Evolutionary conservation across 2,888 invertebrate species (phyloP).

Genomic region (Cosmorhoe ocellata): DNA sequence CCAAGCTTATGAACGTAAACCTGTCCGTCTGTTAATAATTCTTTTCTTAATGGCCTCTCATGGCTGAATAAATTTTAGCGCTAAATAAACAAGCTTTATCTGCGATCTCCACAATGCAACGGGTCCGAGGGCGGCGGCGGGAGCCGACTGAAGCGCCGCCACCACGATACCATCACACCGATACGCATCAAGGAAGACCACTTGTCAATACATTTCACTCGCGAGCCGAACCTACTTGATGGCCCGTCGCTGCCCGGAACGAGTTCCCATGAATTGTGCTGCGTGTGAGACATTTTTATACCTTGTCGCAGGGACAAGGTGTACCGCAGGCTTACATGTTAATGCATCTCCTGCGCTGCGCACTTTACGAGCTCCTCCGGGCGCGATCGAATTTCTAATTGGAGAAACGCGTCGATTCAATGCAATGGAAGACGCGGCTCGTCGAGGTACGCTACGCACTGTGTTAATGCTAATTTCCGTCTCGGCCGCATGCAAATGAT

Average conservation of each 20-base stretch:
- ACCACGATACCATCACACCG: constrained; percentile 77
- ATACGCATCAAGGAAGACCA: constrained; percentile 82
- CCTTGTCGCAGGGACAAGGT: constrained; percentile 64
- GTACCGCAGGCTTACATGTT: constrained; percentile 64
- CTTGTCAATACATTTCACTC: constrained; percentile 81
- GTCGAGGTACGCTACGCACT: constrained; percentile 46
- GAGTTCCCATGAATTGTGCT: constrained; percentile 76
- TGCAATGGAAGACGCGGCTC: constrained; percentile 46
- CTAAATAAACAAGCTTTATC: constrained; percentile 80
- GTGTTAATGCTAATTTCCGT: constrained; percentile 73
- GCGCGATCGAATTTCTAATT: constrained; percentile 57
- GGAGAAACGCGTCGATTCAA: constrained; percentile 48
- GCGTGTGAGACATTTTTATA: constrained; percentile 74
- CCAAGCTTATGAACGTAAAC: constrained; percentile 67
- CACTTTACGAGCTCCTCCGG: constrained; percentile 48
- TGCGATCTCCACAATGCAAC: constrained; percentile 74
- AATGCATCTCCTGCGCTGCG: constrained; percentile 53
- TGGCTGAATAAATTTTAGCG: constrained; percentile 75
- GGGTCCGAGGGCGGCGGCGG: constrained; percentile 60
- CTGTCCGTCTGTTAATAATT: constrained; percentile 70
- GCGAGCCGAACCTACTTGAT: constrained; percentile 67
- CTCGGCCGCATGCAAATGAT: constrained; percentile 69
- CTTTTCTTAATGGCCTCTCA: constrained; percentile 70
- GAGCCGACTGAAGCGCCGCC: constrained; percentile 78
- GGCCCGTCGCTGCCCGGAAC: constrained; percentile 67